phyloP scores from a whole-genome alignment of 2,113 vertebrate genomes.

The Sterna hirundo region DNA sequence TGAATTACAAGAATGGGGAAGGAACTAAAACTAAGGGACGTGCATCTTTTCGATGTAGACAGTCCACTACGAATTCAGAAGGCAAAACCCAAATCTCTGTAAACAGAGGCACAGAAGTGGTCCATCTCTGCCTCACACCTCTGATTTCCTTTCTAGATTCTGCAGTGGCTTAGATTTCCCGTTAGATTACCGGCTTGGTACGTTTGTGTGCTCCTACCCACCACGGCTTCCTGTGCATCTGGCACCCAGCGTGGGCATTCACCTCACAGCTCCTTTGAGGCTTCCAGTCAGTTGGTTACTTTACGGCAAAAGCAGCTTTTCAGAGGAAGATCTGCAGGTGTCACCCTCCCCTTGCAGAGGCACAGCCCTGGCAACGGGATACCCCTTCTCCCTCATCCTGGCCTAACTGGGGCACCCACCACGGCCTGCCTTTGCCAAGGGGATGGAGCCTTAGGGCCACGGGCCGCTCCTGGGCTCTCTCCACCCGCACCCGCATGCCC shows the following conservation, averaged over 20 bases:
- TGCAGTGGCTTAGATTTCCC: neutral
- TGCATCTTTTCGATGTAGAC: neutral
- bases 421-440: neutral
- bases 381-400: neutral
- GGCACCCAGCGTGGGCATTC: neutral
- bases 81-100: neutral
- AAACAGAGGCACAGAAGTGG: neutral
- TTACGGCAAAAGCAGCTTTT: neutral
- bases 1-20: neutral
- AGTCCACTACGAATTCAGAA: neutral
- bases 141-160: neutral
- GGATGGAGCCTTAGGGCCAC: neutral
- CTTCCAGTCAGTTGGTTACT: neutral
- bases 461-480: neutral
- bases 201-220: neutral
- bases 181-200: neutral
- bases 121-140: neutral
- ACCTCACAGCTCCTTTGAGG: neutral
- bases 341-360: slow-evolving; percentile 24
- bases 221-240: neutral
- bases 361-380: neutral
- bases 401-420: neutral
- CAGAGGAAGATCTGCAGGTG: slow-evolving; percentile 26
- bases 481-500: neutral
- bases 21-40: neutral